A percentile compares a stretch with the other conserved stretches of the same genome.
phyloP scores from a whole-genome alignment of 2,797 vertebrate species.

The Picus viridis region DNA sequence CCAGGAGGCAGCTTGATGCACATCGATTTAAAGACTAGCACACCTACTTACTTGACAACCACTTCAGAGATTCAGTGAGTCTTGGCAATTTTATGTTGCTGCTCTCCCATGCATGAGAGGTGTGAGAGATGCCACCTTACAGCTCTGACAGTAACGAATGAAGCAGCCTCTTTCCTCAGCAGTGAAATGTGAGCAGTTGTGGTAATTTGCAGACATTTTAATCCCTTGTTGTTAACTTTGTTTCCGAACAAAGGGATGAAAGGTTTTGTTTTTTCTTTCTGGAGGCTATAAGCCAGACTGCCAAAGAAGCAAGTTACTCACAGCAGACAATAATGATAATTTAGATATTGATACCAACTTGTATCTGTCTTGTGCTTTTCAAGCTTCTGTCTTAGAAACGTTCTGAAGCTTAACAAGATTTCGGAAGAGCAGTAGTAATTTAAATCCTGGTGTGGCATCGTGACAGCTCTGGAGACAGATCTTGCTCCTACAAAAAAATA shows the following conservation, averaged over 20 bases:
- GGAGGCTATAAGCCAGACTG: neutral
- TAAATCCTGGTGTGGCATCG: neutral
- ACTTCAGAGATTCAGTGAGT: neutral
- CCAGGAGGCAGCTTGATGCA: neutral
- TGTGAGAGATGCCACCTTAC: neutral
- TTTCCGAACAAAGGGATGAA: neutral
- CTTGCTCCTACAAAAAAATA: neutral
- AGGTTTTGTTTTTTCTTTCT: neutral
- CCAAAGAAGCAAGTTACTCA: neutral
- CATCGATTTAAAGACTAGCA: neutral
- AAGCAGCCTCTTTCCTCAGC: neutral
- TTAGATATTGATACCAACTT: neutral
- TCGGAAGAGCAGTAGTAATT: neutral
- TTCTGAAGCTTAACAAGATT: neutral
- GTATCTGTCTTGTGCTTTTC: neutral
- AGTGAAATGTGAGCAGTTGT: neutral
- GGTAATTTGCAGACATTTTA: neutral
- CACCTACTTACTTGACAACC: neutral
- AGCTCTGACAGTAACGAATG: neutral
- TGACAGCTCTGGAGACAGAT: neutral
- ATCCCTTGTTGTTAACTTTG: neutral
- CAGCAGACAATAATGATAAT: neutral
- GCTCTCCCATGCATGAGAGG: neutral
- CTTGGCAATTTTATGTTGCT: neutral
- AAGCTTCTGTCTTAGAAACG: neutral